A percentile compares a stretch with the other conserved stretches of the same genome.
Conservation (phyloP, 2,888 invertebrate species). For the Cataglyphis altisquamis region DNA sequence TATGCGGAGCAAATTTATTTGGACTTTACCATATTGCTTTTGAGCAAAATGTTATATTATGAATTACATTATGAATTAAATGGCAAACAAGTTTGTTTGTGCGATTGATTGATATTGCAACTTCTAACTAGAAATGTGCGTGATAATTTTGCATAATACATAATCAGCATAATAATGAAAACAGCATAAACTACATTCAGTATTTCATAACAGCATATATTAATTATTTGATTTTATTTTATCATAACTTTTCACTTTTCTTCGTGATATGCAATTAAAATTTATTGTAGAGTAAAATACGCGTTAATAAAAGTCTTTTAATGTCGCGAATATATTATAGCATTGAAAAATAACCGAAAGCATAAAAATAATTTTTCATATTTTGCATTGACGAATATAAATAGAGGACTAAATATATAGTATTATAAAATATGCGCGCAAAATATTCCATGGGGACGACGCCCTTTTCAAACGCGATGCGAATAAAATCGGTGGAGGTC, state of each 20-base stretch:
- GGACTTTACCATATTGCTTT: not conserved
- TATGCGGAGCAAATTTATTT: constrained; percentile 4
- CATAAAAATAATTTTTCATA: constrained; percentile 5
- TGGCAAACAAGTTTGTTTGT: not conserved
- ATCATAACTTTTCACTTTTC: not conserved
- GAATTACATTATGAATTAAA: constrained; percentile 1
- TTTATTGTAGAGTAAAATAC: not conserved
- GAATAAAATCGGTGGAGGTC: constrained; percentile 35
- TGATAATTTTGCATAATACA: not conserved
- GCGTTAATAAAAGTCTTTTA: constrained; percentile 1
- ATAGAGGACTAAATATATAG: constrained; percentile 31
- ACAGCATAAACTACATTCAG: not conserved
- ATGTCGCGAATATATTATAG: not conserved
- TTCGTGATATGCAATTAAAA: constrained; percentile 20
- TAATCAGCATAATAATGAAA: not conserved
- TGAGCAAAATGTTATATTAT: constrained; percentile 9
- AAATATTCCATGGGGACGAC: constrained; percentile 13
- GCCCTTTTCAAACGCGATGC: constrained; percentile 20
- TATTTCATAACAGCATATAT: not conserved
- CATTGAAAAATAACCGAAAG: constrained; percentile 7
- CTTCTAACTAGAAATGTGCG: constrained; percentile 15
- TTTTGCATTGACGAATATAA: constrained; percentile 16
- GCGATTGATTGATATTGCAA: constrained; percentile 37
- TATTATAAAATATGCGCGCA: not conserved
- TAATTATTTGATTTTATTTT: not conserved